These are phyloP conservation scores for Drosophila macrospina DNA, from an alignment of 2,888 invertebrate species.

Conservation along the genomic window DNA sequence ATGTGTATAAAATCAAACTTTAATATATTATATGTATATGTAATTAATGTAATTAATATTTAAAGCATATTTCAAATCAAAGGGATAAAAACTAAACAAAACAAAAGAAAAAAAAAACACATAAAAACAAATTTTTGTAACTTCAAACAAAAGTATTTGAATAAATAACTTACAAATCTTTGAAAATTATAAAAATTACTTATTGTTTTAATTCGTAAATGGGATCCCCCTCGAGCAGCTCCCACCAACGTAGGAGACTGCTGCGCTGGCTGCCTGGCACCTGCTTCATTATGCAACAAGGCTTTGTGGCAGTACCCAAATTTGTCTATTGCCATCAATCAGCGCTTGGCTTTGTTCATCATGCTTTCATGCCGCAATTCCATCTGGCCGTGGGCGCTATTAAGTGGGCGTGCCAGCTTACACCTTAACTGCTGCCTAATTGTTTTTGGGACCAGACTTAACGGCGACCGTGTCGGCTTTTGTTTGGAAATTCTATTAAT, in stretches of 20 bases:
- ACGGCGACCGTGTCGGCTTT: conserved; percentile 54
- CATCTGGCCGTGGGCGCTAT: conserved; percentile 37
- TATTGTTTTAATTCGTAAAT: neutral
- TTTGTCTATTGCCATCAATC: conserved; percentile 70
- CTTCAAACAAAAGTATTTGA: conserved; percentile 64
- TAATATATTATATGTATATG: conserved; percentile 49
- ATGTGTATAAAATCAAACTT: conserved; percentile 65
- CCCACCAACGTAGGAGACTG: neutral
- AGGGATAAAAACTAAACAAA: conserved; percentile 11
- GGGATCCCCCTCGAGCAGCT: neutral
- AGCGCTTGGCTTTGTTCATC: conserved; percentile 55
- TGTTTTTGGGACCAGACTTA: conserved; percentile 62
- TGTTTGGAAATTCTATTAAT: conserved; percentile 66
- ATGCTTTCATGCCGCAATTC: conserved; percentile 27
- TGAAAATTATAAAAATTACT: conserved; percentile 44
- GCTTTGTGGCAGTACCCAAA: conserved; percentile 29
- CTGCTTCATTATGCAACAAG: conserved; percentile 41
- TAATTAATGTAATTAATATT: conserved; percentile 60
- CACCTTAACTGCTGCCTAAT: conserved; percentile 74
- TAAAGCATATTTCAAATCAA: conserved; percentile 49
- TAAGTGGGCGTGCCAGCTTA: conserved; percentile 63
- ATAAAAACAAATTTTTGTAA: conserved; percentile 66
- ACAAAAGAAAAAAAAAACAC: conserved; percentile 21
- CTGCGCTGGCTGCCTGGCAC: conserved; percentile 9
- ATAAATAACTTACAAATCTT: conserved; percentile 74